Evolutionary conservation across 2,888 invertebrate genomes (phyloP).

Genomic region (Leucozona laternaria): DNA sequence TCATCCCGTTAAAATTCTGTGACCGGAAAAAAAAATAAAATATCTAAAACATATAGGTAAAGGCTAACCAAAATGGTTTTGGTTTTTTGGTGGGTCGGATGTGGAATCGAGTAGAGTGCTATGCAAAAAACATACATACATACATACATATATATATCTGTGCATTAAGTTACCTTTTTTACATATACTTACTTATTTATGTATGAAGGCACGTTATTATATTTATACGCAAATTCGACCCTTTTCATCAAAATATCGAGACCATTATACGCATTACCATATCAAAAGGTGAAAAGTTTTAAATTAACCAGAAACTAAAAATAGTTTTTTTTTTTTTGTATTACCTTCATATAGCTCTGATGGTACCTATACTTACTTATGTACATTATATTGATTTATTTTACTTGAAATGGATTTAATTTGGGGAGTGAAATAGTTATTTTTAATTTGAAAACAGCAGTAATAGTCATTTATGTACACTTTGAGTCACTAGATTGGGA

Average conservation of each 20-base stretch:
- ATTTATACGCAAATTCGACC: constrained; percentile 9
- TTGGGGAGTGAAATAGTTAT: constrained; percentile 6
- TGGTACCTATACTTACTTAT: neutral
- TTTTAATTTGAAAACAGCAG: constrained; percentile 35
- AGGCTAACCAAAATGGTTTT: constrained; percentile 2
- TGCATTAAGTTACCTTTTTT: neutral
- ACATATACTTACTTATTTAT: neutral
- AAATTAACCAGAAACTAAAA: constrained; percentile 16
- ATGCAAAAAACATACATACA: neutral
- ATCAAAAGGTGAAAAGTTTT: constrained; percentile 22
- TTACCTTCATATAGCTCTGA: neutral
- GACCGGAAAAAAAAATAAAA: constrained; percentile 6
- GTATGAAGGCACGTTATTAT: neutral
- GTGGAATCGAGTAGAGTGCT: neutral
- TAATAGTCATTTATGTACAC: neutral
- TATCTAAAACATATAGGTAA: neutral
- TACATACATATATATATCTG: neutral
- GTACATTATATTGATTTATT: constrained; percentile 30
- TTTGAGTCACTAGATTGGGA: neutral
- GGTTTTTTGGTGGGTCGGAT: constrained; percentile 14
- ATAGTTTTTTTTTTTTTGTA: neutral
- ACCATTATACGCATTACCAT: neutral
- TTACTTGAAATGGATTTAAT: neutral
- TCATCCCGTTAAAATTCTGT: constrained; percentile 3
- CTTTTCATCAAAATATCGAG: constrained; percentile 18